Evolutionary conservation across 2,113 vertebrate genomes (phyloP).

Genomic region (Ancistrus triradiatus): DNA sequence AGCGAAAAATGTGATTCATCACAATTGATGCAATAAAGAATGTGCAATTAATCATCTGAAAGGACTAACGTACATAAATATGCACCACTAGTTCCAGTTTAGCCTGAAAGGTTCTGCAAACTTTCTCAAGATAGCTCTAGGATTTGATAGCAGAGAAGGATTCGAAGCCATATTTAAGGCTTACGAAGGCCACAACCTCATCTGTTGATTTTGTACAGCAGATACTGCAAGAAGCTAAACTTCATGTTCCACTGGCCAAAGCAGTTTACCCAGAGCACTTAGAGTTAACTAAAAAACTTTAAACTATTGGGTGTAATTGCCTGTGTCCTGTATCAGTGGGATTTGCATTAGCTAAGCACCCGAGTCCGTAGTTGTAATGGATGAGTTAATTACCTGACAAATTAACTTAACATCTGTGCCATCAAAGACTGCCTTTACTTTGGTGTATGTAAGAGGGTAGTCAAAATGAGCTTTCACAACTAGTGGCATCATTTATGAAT

Average conservation of each 20-base stretch:
- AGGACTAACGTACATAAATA: too few species aligned
- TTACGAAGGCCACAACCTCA: too few species aligned
- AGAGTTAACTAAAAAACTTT: conserved; percentile 9
- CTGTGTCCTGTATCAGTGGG: conserved; percentile 23
- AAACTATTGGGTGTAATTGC: conserved; percentile 17
- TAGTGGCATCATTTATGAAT: background rate
- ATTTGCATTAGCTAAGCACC: conserved; percentile 24
- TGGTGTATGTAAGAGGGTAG: background rate
- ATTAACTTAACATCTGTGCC: conserved; percentile 6
- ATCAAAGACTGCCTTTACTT: conserved; percentile 6
- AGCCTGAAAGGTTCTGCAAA: too few species aligned
- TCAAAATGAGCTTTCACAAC: background rate
- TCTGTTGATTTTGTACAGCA: too few species aligned
- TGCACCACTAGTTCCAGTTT: too few species aligned
- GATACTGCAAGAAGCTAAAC: background rate
- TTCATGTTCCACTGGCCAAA: background rate
- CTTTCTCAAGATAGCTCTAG: too few species aligned
- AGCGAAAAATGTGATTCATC: too few species aligned
- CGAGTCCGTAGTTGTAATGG: conserved; percentile 2
- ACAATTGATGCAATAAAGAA: too few species aligned
- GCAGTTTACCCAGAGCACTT: conserved; percentile 7
- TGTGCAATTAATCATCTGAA: too few species aligned
- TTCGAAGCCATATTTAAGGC: too few species aligned
- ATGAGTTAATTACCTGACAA: conserved; percentile 24
- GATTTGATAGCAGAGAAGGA: too few species aligned